phyloP scores from a whole-genome alignment of 2,888 invertebrate species.

The Zygaena filipendulae region DNA sequence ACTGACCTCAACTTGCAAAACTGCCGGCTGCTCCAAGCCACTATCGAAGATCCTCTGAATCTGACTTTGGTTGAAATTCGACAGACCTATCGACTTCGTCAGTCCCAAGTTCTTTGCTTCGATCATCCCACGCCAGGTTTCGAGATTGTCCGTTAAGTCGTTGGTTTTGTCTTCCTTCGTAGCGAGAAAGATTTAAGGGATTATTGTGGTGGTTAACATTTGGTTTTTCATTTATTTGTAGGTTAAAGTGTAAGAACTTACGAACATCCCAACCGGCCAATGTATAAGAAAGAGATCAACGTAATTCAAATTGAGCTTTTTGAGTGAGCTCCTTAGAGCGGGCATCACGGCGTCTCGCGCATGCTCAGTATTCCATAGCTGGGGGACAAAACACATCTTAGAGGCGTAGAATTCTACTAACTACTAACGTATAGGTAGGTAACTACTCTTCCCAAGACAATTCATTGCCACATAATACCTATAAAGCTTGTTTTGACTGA shows the following conservation, averaged over 20 bases:
- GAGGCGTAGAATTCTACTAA: background rate
- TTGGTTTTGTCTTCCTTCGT: no score
- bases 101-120: background rate
- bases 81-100: background rate
- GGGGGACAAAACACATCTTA: conserved; percentile 5
- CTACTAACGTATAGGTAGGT: background rate
- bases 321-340: conserved; percentile 59
- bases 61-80: background rate
- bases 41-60: conserved; percentile 5
- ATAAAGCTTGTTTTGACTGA: no score
- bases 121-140: background rate
- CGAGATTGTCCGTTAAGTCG: background rate
- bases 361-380: conserved; percentile 45
- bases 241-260: conserved; percentile 19
- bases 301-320: conserved; percentile 30
- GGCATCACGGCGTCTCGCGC: conserved; percentile 63
- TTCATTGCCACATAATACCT: no score
- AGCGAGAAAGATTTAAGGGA: no score
- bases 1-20: conserved; percentile 62
- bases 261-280: conserved; percentile 75
- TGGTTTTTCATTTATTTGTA: background rate
- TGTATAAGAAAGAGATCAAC: conserved; percentile 77
- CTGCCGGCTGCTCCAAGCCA: conserved; percentile 67
- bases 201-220: no score
- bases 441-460: no score